phyloP scores from a whole-genome alignment of 2,888 invertebrate genomes.

The Sericinus montela region DNA sequence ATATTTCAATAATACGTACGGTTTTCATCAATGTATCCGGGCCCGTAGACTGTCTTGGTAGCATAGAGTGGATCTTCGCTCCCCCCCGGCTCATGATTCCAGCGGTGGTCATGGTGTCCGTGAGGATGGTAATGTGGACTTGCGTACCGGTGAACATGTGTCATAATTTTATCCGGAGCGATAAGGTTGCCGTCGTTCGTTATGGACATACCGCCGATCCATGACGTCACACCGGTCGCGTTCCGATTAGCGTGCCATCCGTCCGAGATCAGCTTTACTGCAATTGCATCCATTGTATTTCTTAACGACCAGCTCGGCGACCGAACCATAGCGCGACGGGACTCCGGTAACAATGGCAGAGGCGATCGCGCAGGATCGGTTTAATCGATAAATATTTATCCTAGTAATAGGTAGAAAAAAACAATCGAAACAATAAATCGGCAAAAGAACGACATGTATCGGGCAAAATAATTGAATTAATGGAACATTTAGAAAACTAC shows the following conservation, averaged over 20 bases:
- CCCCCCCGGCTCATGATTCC: conserved; percentile 75
- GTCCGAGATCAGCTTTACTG: conserved; percentile 78
- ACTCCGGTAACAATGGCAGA: conserved; percentile 53
- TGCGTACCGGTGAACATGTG: conserved; percentile 71
- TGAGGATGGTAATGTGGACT: conserved; percentile 76
- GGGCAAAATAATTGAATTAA: conserved; percentile 43
- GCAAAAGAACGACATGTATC: conserved; percentile 66
- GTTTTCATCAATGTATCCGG: conserved; percentile 76
- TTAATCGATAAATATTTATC: conserved; percentile 45
- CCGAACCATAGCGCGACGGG: conserved; percentile 65
- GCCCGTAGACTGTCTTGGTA: conserved; percentile 79
- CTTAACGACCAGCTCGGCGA: conserved; percentile 65
- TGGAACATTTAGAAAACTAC: conserved; percentile 34
- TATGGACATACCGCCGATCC: conserved; percentile 78
- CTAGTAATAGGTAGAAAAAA: conserved; percentile 53
- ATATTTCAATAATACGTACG: conserved; percentile 67
- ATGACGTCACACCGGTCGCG: conserved; percentile 63
- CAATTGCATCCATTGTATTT: conserved; percentile 74
- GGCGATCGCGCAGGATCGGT: conserved; percentile 64
- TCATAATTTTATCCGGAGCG: conserved; percentile 73
- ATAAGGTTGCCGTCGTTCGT: conserved; percentile 75
- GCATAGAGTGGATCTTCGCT: conserved; percentile 72
- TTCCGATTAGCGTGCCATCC: conserved; percentile 68
- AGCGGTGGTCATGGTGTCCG: conserved; percentile 71
- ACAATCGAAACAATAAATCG: conserved; percentile 62